These are phyloP conservation scores for Mimumesa dahlbomi DNA, from an alignment of 2,888 invertebrate species.

Conservation along the genomic window DNA sequence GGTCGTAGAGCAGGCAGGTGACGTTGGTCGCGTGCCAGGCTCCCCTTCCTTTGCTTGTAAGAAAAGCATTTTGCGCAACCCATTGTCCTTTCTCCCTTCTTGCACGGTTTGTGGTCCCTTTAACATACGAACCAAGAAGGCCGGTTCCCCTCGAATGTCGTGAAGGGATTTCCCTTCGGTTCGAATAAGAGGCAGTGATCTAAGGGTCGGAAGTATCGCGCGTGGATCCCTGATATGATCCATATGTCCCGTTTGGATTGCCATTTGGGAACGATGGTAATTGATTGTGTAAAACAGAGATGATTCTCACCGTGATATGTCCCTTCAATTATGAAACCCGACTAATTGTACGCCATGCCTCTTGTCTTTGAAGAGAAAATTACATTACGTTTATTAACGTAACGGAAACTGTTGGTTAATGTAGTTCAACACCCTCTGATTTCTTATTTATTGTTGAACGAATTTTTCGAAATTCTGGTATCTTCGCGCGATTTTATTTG, in stretches of 20 bases:
- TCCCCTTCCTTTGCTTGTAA: constrained; percentile 68
- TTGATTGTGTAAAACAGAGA: too few relatives aligned
- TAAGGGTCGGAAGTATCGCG: constrained; percentile 14
- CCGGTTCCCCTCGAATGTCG: constrained; percentile 51
- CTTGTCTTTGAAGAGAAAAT: too few relatives aligned
- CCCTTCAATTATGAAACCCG: too few relatives aligned
- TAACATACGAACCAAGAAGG: constrained; percentile 64
- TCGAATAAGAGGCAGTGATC: constrained; percentile 42
- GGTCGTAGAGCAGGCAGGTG: constrained; percentile 74
- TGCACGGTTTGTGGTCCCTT: constrained; percentile 71
- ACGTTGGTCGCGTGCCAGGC: constrained; percentile 80
- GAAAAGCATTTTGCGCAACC: constrained; percentile 77
- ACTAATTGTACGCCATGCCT: too few relatives aligned
- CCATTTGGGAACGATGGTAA: constrained; percentile 27
- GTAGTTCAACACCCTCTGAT: too few relatives aligned
- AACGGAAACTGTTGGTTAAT: too few relatives aligned
- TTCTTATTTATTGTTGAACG: too few relatives aligned
- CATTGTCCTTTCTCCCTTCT: constrained; percentile 70
- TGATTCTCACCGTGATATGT: too few relatives aligned
- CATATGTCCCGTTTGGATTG: constrained; percentile 20
- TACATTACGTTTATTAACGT: too few relatives aligned
- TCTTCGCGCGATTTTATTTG: too few relatives aligned
- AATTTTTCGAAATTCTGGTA: too few relatives aligned
- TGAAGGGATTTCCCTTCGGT: constrained; percentile 53
- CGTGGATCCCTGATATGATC: constrained; percentile 42